phyloP scores from a whole-genome alignment of 2,797 vertebrate genomes.

The Tenualosa ilisha region DNA sequence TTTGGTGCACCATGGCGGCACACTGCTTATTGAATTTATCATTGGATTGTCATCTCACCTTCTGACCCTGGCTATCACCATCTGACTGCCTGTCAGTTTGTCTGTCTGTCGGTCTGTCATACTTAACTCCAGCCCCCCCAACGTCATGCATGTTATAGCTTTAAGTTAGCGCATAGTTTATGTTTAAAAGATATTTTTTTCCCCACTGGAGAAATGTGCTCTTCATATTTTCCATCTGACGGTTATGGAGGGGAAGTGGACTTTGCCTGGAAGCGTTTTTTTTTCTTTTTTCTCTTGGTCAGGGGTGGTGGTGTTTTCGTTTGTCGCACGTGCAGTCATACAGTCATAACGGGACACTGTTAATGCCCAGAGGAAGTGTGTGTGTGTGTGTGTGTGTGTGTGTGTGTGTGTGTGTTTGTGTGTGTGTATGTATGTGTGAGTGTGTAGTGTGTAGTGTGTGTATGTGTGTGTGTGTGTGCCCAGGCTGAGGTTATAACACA shows the following conservation, averaged over 20 bases:
- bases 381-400: slow-evolving; percentile 28
- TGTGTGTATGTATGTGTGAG: neutral
- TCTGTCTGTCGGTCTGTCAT: neutral
- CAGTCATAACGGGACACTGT: slow-evolving; percentile 50
- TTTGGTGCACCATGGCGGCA: neutral
- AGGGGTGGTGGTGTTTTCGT: slow-evolving; percentile 57
- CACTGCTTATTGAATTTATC: neutral
- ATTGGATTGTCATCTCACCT: neutral
- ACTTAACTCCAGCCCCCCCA: neutral
- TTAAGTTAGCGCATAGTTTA: slow-evolving; percentile 31
- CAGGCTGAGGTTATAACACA: slow-evolving; percentile 36
- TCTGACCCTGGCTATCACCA: neutral
- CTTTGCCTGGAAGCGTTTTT: slow-evolving; percentile 44
- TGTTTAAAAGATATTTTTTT: slow-evolving; percentile 43
- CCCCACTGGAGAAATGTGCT: slow-evolving; percentile 38
- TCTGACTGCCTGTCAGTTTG: neutral
- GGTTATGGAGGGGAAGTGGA: slow-evolving; percentile 55
- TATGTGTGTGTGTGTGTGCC: slow-evolving; percentile 27
- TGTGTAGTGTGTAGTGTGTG: slow-evolving; percentile 40
- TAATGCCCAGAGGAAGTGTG: slow-evolving; percentile 57
- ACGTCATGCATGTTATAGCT: neutral
- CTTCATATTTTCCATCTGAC: slow-evolving; percentile 56
- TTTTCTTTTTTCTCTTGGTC: neutral
- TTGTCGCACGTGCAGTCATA: slow-evolving; percentile 49
- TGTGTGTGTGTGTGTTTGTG: slow-evolving; percentile 5